phyloP scores from a whole-genome alignment of 2,113 vertebrate genomes.

The Melanotaenia duboulayi region DNA sequence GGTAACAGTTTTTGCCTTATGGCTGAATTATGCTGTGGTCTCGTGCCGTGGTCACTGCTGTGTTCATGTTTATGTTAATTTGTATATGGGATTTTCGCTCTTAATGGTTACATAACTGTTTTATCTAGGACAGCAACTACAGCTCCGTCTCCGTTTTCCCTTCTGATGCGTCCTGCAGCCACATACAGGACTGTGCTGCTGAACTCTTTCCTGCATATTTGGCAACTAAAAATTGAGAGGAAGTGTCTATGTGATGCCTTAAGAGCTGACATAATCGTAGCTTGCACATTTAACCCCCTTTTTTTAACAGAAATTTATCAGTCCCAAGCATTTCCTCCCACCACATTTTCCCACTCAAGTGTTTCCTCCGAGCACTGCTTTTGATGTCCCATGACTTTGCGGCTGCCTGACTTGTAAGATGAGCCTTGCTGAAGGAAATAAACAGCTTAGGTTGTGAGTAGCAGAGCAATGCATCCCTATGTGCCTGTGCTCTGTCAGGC shows the following conservation, averaged over 20 bases:
- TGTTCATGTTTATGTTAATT: constrained; percentile 67
- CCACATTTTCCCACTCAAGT: constrained; percentile 22
- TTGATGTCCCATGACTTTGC: constrained; percentile 41
- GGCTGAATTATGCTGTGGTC: constrained; percentile 35
- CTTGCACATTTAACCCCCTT: constrained; percentile 15
- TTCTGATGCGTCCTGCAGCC: constrained; percentile 51
- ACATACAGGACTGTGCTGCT: background rate
- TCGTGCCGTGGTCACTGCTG: constrained; percentile 26
- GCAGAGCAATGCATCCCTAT: constrained; percentile 30
- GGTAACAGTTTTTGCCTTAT: background rate
- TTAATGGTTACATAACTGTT: constrained; percentile 74
- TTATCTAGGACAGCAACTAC: constrained; percentile 70
- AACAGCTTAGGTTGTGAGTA: constrained; percentile 45
- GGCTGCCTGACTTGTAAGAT: constrained; percentile 26
- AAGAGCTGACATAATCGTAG: constrained; percentile 38
- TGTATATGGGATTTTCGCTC: constrained; percentile 58
- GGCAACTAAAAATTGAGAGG: background rate
- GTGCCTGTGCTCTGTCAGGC: constrained; percentile 44
- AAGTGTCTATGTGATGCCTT: constrained; percentile 14
- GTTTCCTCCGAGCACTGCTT: constrained; percentile 49
- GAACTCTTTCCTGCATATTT: constrained; percentile 9
- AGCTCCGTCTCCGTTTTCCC: constrained; percentile 52
- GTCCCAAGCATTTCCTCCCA: constrained; percentile 48
- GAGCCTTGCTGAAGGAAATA: constrained; percentile 33
- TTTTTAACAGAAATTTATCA: constrained; percentile 25